These are phyloP conservation scores for Polyommatus iphigenia DNA, from an alignment of 2,888 invertebrate species.

Conservation along the genomic window DNA sequence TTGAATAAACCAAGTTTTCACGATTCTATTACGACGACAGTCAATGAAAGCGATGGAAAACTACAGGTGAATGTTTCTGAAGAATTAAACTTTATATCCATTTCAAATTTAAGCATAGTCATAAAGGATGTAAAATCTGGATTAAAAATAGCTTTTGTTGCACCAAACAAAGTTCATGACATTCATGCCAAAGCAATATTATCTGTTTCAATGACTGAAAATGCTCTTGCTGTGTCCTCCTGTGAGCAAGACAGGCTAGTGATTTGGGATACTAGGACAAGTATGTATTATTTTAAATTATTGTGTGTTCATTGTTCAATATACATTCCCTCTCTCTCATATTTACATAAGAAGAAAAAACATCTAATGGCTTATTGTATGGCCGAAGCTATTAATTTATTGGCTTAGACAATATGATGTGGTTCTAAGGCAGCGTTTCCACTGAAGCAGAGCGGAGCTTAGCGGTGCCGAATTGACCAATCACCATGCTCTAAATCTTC, in stretches of 20 bases:
- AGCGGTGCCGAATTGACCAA: too few species aligned
- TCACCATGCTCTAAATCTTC: too few species aligned
- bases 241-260: constrained; percentile 80
- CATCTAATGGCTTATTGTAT: too few species aligned
- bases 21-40: constrained; percentile 61
- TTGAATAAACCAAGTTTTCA: constrained; percentile 63
- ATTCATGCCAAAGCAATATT: constrained; percentile 75
- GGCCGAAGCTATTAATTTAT: too few species aligned
- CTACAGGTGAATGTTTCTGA: constrained; percentile 64
- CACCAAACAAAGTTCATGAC: constrained; percentile 71
- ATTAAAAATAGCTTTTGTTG: constrained; percentile 72
- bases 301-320: too few species aligned
- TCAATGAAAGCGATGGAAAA: constrained; percentile 61
- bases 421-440: too few species aligned
- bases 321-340: background rate
- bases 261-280: constrained; percentile 83
- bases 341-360: background rate
- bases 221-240: constrained; percentile 82
- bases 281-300: constrained; percentile 51
- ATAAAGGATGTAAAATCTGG: constrained; percentile 67
- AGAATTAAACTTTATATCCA: constrained; percentile 66
- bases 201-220: constrained; percentile 80
- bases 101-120: constrained; percentile 64
- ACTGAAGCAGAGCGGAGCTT: too few species aligned
- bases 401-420: too few species aligned